These are phyloP conservation scores for Neodon shergylaensis DNA, from an alignment of 2,113 vertebrate genomes.

Conservation along the genomic window DNA sequence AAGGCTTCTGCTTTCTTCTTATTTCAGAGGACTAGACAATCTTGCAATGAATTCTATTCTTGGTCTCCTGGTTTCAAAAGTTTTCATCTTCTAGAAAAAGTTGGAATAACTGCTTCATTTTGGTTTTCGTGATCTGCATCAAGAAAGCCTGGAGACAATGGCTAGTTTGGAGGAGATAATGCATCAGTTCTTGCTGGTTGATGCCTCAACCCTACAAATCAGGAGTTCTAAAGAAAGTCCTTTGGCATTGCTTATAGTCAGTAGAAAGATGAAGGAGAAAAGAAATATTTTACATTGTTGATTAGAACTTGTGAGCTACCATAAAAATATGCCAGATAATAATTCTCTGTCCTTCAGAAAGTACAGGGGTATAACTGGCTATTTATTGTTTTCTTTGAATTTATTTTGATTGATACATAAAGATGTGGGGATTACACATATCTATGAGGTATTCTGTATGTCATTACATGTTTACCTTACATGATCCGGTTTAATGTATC, in stretches of 20 bases:
- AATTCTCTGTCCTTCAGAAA: not conserved
- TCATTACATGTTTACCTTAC: not conserved
- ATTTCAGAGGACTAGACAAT: not conserved
- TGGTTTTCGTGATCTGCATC: not conserved
- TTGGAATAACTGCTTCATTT: not conserved
- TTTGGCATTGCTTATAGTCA: not conserved
- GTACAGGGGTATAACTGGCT: not conserved
- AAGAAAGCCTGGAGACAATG: not conserved
- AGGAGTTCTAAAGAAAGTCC: not conserved
- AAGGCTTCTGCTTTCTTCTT: not conserved
- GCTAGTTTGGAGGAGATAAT: not conserved
- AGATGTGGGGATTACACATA: not conserved
- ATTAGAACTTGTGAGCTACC: not conserved
- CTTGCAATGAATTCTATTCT: constrained; percentile 12
- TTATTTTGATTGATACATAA: not conserved
- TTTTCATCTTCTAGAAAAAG: constrained; percentile 21
- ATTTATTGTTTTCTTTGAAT: not conserved
- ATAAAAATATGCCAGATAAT: not conserved
- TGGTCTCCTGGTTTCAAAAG: not conserved
- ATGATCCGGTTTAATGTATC: not conserved
- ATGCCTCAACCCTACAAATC: not conserved
- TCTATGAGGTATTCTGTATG: not conserved
- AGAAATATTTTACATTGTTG: not conserved
- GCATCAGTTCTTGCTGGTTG: not conserved
- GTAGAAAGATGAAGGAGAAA: not conserved